Percentiles rank a stretch among this genome's conserved stretches.
Conservation (phyloP, 2,888 invertebrate species). For the Monochamus alternatus region DNA sequence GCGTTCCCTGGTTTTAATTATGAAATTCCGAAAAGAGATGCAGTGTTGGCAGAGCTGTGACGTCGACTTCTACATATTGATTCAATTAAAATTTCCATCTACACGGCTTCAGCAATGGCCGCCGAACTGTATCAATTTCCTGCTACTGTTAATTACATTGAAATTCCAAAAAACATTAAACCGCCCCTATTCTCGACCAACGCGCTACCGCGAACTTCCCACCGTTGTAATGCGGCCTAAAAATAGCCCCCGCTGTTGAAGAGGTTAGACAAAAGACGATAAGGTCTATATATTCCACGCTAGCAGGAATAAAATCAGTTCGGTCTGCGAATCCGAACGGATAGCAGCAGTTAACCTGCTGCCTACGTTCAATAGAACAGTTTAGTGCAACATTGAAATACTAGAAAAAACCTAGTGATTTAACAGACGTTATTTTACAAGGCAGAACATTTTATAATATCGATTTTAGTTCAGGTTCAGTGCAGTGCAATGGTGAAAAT, state of each 20-base stretch:
- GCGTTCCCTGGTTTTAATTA: too few species aligned
- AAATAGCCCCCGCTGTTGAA: conserved; percentile 21
- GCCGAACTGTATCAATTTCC: background rate
- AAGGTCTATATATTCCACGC: conserved; percentile 18
- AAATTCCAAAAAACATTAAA: background rate
- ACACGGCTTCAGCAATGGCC: too few species aligned
- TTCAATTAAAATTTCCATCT: too few species aligned
- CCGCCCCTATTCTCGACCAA: background rate
- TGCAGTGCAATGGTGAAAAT: conserved; percentile 29
- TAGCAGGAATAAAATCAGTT: conserved; percentile 9
- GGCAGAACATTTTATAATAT: background rate
- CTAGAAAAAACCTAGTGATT: background rate
- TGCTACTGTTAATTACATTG: background rate
- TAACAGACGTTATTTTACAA: background rate
- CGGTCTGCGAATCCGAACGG: background rate
- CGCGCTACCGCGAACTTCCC: conserved; percentile 11
- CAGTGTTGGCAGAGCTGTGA: too few species aligned
- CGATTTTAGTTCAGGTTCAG: background rate
- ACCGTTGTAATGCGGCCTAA: conserved; percentile 7
- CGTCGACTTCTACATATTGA: too few species aligned
- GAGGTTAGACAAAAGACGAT: conserved; percentile 27
- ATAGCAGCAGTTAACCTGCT: background rate
- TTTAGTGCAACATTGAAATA: background rate
- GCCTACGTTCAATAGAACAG: background rate
- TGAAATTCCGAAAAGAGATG: too few species aligned